These are phyloP conservation scores for Lophochroa leadbeateri DNA, from an alignment of 2,113 vertebrate genomes.

Conservation along the genomic window DNA sequence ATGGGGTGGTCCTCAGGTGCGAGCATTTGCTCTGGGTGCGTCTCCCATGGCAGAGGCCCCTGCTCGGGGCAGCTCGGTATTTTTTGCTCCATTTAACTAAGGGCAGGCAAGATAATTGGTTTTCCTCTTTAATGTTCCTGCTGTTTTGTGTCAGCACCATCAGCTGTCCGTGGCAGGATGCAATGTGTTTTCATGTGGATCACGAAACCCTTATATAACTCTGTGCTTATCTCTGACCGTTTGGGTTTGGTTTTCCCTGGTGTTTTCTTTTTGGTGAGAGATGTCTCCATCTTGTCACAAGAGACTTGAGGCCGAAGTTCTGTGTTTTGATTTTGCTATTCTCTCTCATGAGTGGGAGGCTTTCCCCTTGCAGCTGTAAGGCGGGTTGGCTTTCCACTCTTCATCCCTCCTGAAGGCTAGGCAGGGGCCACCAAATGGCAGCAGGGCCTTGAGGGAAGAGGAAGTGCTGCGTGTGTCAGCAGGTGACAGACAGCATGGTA, in stretches of 20 bases:
- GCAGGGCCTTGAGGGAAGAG: background rate
- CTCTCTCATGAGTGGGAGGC: fast-evolving
- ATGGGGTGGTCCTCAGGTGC: background rate
- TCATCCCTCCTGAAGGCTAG: fast-evolving
- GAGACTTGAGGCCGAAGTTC: background rate
- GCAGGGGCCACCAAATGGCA: fast-evolving
- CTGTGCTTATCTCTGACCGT: fast-evolving
- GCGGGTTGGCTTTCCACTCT: background rate
- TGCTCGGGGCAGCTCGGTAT: background rate
- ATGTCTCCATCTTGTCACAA: background rate
- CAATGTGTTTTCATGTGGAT: background rate
- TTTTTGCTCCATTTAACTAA: conserved; percentile 37
- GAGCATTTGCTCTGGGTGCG: background rate
- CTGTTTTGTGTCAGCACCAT: background rate
- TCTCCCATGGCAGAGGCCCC: background rate
- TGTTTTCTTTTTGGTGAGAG: background rate
- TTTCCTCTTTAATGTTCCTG: background rate
- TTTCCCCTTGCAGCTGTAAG: background rate
- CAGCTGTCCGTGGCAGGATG: background rate
- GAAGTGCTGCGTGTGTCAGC: background rate
- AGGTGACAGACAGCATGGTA: background rate
- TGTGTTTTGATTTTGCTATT: background rate
- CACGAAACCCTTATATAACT: background rate
- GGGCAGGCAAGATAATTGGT: background rate
- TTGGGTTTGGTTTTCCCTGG: background rate